Conservation (phyloP, 2,797 vertebrate species). For the Acridotheres tristis region DNA sequence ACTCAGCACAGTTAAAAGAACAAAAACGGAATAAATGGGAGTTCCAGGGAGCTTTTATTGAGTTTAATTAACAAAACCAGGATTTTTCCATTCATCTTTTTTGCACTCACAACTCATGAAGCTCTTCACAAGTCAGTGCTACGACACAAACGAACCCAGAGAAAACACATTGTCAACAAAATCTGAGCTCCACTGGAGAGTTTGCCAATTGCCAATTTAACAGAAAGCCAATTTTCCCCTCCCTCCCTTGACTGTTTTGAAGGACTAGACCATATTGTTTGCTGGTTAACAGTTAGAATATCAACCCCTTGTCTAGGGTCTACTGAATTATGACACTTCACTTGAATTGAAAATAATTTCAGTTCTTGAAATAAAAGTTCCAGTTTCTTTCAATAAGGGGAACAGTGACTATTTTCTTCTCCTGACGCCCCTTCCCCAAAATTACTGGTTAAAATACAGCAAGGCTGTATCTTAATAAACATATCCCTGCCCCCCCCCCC, state of each 20-base stretch:
- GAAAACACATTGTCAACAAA: slow-evolving; percentile 66
- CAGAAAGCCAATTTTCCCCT: slow-evolving; percentile 72
- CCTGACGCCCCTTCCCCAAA: slow-evolving; percentile 67
- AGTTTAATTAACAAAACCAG: slow-evolving; percentile 81
- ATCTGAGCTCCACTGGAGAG: slow-evolving; percentile 75
- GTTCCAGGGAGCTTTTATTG: slow-evolving; percentile 99
- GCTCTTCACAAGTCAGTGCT: slow-evolving; percentile 43
- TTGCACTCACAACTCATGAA: slow-evolving; percentile 44
- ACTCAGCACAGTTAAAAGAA: background rate
- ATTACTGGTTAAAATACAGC: slow-evolving; percentile 78
- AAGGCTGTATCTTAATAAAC: slow-evolving; percentile 70
- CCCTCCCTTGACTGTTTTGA: slow-evolving; percentile 60
- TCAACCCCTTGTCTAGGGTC: slow-evolving; percentile 67
- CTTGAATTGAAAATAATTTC: slow-evolving; percentile 26
- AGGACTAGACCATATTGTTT: slow-evolving; percentile 64
- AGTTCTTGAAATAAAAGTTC: slow-evolving; percentile 57
- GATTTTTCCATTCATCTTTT: slow-evolving; percentile 72
- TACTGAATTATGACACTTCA: slow-evolving; percentile 20
- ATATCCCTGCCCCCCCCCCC: slow-evolving; percentile 35
- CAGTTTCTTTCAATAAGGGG: slow-evolving; percentile 75
- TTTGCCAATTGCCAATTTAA: slow-evolving; percentile 72
- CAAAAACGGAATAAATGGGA: slow-evolving; percentile 22
- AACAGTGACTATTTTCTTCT: slow-evolving; percentile 72
- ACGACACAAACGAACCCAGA: slow-evolving; percentile 23
- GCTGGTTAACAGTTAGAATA: slow-evolving; percentile 69